A percentile compares a stretch with the other conserved stretches of the same genome.
phyloP scores from a whole-genome alignment of 2,888 invertebrate species.

The Nipponacmea schrenckii region DNA sequence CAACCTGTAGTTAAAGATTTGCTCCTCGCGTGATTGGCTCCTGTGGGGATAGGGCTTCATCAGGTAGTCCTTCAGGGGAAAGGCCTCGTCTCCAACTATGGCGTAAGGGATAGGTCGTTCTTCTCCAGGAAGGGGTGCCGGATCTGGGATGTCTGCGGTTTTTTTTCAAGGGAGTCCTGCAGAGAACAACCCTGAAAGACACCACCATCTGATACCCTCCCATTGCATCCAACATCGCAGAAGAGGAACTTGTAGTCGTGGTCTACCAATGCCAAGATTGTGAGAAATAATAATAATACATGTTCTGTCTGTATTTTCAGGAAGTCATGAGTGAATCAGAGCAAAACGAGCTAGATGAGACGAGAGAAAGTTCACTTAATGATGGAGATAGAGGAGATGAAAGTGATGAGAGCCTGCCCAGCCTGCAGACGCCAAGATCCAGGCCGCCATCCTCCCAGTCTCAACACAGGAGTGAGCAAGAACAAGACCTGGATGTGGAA shows the following conservation, averaged over 20 bases:
- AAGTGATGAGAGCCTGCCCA: no score
- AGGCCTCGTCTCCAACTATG: constrained; percentile 16
- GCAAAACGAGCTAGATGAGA: no score
- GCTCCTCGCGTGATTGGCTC: neutral
- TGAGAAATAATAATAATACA: no score
- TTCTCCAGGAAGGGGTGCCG: constrained; percentile 13
- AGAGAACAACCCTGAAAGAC: constrained; percentile 22
- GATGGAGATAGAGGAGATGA: no score
- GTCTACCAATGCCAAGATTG: constrained; percentile 23
- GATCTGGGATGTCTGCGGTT: constrained; percentile 9
- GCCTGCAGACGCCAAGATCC: no score
- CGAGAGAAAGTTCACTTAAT: no score
- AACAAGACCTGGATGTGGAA: neutral
- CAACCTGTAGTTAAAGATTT: constrained; percentile 12
- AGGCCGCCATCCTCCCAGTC: no score
- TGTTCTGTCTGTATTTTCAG: no score
- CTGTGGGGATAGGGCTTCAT: constrained; percentile 4
- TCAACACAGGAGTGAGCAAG: no score
- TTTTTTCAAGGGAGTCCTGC: constrained; percentile 6
- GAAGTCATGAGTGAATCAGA: no score
- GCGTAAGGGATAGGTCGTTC: constrained; percentile 15
- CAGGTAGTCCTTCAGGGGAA: neutral
- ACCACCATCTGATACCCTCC: constrained; percentile 21
- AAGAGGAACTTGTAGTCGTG: constrained; percentile 27
- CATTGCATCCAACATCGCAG: constrained; percentile 27